Conservation (phyloP, 2,888 invertebrate species). For the Orchesella flavescens region DNA sequence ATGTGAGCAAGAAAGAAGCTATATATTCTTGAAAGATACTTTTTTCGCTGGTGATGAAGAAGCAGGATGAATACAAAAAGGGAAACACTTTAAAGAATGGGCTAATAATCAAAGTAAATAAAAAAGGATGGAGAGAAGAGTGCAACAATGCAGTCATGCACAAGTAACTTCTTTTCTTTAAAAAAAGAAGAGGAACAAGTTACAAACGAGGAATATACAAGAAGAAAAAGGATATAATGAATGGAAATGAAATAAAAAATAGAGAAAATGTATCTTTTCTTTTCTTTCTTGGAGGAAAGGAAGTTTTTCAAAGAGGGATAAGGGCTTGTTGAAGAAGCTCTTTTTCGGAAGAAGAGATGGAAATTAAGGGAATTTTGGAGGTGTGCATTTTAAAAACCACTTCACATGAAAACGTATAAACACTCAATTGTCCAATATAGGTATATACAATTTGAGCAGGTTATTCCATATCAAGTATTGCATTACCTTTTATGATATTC, state of each 20-base stretch:
- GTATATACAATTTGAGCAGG: background rate
- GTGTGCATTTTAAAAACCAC: conserved; percentile 50
- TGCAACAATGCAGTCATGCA: conserved; percentile 63
- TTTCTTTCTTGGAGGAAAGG: background rate
- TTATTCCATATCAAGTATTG: background rate
- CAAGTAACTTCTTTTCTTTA: conserved; percentile 46
- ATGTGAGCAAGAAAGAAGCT: background rate
- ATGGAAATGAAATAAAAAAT: conserved; percentile 47
- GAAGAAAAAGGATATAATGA: conserved; percentile 46
- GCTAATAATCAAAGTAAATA: conserved; percentile 63
- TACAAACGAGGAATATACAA: background rate
- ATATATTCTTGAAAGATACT: conserved; percentile 14
- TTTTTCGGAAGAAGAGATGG: conserved; percentile 37
- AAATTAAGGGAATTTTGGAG: conserved; percentile 17
- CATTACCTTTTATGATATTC: too few species aligned
- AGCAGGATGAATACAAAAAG: conserved; percentile 11
- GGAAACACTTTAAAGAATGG: conserved; percentile 48
- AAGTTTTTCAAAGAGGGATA: background rate
- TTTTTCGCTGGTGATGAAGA: conserved; percentile 13
- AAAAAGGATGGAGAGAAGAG: conserved; percentile 19
- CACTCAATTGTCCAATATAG: too few species aligned
- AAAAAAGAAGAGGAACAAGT: background rate
- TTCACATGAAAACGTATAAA: background rate
- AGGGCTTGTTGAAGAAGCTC: too few species aligned
- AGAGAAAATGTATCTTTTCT: conserved; percentile 7